A percentile compares a stretch with the other conserved stretches of the same genome.
These are phyloP conservation scores for Cygnus atratus DNA, from an alignment of 2,113 vertebrate genomes.

Conservation along the genomic window DNA sequence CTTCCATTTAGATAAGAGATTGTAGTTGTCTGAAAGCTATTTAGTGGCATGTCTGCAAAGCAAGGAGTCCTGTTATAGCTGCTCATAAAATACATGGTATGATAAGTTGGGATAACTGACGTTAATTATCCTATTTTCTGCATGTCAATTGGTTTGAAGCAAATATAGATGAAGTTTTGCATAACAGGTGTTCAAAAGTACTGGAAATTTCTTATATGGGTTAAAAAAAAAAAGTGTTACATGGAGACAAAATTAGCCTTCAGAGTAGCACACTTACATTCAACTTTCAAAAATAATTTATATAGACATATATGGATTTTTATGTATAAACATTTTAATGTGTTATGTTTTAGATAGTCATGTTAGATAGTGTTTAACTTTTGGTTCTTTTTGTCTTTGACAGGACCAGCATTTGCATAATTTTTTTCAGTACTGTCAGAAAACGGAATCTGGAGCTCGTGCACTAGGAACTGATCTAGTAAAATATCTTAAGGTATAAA, in stretches of 20 bases:
- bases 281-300: background rate
- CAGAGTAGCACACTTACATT: background rate
- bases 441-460: slow-evolving; percentile 80
- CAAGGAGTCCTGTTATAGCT: background rate
- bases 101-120: background rate
- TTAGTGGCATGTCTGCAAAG: background rate
- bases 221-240: background rate
- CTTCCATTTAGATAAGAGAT: background rate
- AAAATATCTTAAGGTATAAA: slow-evolving; percentile 95
- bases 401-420: slow-evolving; percentile 99
- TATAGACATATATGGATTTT: background rate
- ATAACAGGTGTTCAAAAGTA: background rate
- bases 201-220: background rate
- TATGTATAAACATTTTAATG: background rate
- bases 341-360: background rate
- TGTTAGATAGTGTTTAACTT: background rate
- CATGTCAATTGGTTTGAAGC: background rate
- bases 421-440: slow-evolving; percentile 97
- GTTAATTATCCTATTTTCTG: background rate
- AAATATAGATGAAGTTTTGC: background rate
- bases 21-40: background rate
- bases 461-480: slow-evolving; percentile 89
- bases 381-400: background rate
- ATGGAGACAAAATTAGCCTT: background rate
- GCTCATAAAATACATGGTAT: background rate